phyloP scores from a whole-genome alignment of 2,888 invertebrate species.

The Rotaria sp. region DNA sequence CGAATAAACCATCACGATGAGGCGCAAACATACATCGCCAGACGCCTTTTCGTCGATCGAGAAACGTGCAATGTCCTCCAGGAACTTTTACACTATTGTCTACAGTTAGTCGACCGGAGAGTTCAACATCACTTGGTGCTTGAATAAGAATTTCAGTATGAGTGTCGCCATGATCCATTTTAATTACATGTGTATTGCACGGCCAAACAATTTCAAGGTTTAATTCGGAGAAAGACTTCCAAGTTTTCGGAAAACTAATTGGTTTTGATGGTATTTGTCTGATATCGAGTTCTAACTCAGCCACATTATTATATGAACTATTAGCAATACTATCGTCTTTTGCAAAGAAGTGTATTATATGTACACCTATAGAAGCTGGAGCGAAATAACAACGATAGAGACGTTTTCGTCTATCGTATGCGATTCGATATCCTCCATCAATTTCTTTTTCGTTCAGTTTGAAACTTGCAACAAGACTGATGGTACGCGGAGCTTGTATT shows the following conservation, averaged over 20 bases:
- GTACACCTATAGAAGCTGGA: not conserved
- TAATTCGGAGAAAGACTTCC: not conserved
- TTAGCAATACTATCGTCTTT: not conserved
- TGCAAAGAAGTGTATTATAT: not conserved
- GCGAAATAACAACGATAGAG: not conserved
- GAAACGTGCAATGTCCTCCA: not conserved
- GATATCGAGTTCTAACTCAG: not conserved
- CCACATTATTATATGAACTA: not conserved
- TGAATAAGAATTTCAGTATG: not conserved
- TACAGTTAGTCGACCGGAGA: not conserved
- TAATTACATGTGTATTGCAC: conserved; percentile 6
- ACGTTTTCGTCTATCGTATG: not conserved
- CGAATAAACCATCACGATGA: not conserved
- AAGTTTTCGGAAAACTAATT: conserved; percentile 12
- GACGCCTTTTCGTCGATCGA: not conserved
- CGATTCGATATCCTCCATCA: not conserved
- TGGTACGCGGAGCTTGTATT: not conserved
- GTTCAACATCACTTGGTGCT: not conserved
- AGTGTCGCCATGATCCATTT: not conserved
- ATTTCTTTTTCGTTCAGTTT: not conserved
- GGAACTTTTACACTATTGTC: not conserved
- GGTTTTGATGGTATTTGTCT: conserved; percentile 23
- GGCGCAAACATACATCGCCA: conserved; percentile 2
- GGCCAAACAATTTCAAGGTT: not conserved
- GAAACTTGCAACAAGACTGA: not conserved